These are phyloP conservation scores for Cancer borealis DNA, from an alignment of 2,888 invertebrate genomes.

Conservation along the genomic window DNA sequence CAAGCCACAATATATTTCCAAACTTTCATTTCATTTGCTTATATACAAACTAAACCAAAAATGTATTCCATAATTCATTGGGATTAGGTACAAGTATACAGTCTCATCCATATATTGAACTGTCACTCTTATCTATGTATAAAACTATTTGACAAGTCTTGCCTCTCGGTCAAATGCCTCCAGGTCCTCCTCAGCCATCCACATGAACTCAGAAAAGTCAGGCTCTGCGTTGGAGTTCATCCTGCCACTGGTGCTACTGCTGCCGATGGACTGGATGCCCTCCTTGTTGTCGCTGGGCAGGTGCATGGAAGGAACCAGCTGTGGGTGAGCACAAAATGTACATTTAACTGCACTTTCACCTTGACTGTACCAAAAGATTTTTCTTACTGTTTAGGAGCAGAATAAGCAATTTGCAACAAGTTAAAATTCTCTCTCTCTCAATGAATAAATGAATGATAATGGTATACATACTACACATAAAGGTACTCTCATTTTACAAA, in stretches of 20 bases:
- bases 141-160: conserved; percentile 17
- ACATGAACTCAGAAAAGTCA: conserved; percentile 77
- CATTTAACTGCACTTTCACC: not conserved
- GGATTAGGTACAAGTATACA: not conserved
- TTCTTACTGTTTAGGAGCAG: not conserved
- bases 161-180: conserved; percentile 76
- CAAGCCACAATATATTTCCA: too few species aligned
- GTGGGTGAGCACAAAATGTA: not conserved
- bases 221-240: conserved; percentile 73
- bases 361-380: not conserved
- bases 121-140: not conserved
- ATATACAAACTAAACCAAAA: not conserved
- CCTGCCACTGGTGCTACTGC: conserved; percentile 52
- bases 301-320: conserved; percentile 63
- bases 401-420: not conserved
- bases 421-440: not conserved
- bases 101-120: not conserved
- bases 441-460: not conserved
- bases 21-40: too few species aligned
- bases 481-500: too few species aligned
- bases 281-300: conserved; percentile 67
- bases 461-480: too few species aligned
- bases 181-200: conserved; percentile 77
- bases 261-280: conserved; percentile 64
- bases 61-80: not conserved